Evolutionary conservation across 2,797 vertebrate genomes (phyloP), one percentile per base, ranked within the genome.

Genomic region (Scolopax rusticola): DNA sequence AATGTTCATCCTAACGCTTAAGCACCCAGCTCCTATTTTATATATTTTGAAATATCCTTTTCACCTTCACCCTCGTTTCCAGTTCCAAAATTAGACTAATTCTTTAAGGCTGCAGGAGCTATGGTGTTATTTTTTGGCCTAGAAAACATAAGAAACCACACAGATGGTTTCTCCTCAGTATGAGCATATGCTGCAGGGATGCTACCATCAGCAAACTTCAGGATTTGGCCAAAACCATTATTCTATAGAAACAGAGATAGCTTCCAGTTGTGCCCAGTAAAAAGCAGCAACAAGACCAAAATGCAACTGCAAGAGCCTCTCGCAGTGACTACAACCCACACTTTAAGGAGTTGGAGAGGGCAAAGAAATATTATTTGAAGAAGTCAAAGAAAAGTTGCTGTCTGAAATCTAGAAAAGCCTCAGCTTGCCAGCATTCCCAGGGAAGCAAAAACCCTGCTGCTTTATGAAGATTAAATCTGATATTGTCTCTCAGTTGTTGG

Each of bases 81-180:
- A 64, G 76, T 4, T 59, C 87, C 82, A 71, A 84, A 92, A 84
- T 89, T 38, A 71, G 73, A 51, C 50, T 75, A 64, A 86, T 82
- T 94, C 75, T 86, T 79, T 69, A 79, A 92, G 87, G 75, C 60
- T 28, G 40, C 56, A 45, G 85, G 78, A 95, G 87, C 19, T 32
- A 2, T 2, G 21, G 59, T 75, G 77, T 91, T 96, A 93, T 95
- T 96, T 97, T 97, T 83, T 94, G 89, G 85, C 70, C 50, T 40
- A 17, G 33, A 54, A 73, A 41, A 95, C 87, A 81, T 88, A 96
- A 97, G 90, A 69, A 89, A 70, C 61, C 50, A 61, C 27, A 3
- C 75, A 89, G 71, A 64, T 1, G 6, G 71, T 28, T 94, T 40
- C 84, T 80, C 53, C 57, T 80, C 57, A 18, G 65, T 4, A n/a